These are phyloP conservation scores for Poecilia picta DNA, from an alignment of 2,797 vertebrate genomes.

Conservation along the genomic window DNA sequence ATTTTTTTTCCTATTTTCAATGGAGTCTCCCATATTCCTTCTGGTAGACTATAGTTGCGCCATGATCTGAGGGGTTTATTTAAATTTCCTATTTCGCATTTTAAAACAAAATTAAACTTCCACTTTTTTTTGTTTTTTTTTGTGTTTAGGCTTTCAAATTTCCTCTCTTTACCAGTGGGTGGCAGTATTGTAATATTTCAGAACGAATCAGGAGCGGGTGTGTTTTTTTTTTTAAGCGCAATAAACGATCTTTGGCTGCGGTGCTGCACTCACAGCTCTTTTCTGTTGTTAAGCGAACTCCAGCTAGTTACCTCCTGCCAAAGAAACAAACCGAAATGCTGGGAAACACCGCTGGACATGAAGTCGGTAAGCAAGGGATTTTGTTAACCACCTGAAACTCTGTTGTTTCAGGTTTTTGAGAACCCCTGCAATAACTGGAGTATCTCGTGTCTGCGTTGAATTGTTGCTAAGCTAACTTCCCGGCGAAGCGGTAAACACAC, in stretches of 20 bases:
- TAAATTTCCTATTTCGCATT: background rate
- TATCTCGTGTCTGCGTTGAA: no score
- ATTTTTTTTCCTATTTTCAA: no score
- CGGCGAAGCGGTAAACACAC: background rate
- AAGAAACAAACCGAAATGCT: background rate
- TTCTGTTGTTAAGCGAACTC: background rate
- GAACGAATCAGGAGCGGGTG: background rate
- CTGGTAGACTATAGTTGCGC: no score
- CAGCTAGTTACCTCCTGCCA: background rate
- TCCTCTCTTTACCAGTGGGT: background rate
- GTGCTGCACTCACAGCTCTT: background rate
- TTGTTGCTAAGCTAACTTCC: slow-evolving; percentile 14
- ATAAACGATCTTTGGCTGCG: slow-evolving; percentile 1
- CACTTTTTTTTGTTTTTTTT: background rate
- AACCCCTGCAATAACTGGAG: background rate
- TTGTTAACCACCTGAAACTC: background rate
- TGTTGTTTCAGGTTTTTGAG: background rate
- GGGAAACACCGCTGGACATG: background rate
- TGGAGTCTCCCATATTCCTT: no score
- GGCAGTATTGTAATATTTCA: background rate
- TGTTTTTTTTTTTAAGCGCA: background rate
- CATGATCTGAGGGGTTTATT: background rate
- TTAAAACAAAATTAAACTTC: background rate
- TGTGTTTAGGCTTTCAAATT: background rate
- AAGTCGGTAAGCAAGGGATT: background rate